Percentiles rank a stretch among this genome's conserved stretches.
Evolutionary conservation across 2,797 vertebrate species (phyloP).

Genomic region (Characodon lateralis): DNA sequence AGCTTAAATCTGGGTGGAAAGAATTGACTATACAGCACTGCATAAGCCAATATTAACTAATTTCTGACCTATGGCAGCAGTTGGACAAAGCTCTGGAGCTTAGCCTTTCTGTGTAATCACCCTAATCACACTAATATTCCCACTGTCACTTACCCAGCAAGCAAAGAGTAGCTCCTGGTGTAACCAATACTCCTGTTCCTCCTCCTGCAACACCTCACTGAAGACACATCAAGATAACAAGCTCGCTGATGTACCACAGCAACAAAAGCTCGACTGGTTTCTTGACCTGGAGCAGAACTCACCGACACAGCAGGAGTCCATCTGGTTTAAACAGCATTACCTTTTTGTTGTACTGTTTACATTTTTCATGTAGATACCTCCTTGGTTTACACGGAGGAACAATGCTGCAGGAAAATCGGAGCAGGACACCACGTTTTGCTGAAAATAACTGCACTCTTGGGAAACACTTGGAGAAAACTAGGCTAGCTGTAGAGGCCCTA

Average conservation of each 20-base stretch:
- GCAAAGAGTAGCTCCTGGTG: conserved; percentile 51
- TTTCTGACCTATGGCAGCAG: conserved; percentile 41
- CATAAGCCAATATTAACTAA: conserved; percentile 36
- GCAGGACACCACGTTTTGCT: conserved; percentile 52
- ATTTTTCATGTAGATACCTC: conserved; percentile 25
- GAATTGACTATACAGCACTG: conserved; percentile 36
- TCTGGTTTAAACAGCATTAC: conserved; percentile 16
- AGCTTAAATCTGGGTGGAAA: conserved; percentile 8
- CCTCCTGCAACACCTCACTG: not conserved
- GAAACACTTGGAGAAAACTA: conserved; percentile 61
- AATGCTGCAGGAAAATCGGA: conserved; percentile 53
- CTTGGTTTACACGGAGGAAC: conserved; percentile 35
- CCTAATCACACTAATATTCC: conserved; percentile 64
- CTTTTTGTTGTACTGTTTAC: conserved; percentile 10
- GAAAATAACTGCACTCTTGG: conserved; percentile 71
- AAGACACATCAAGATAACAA: conserved; percentile 23
- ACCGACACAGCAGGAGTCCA: not conserved
- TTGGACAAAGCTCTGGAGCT: conserved; percentile 37
- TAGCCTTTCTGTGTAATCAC: conserved; percentile 49
- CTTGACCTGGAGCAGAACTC: conserved; percentile 23
- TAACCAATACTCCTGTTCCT: conserved; percentile 8
- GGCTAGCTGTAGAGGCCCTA: conserved; percentile 55
- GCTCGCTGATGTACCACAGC: not conserved
- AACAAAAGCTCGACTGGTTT: conserved; percentile 14
- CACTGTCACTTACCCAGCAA: conserved; percentile 53